A percentile compares a stretch with the other conserved stretches of the same genome.
phyloP scores from a whole-genome alignment of 2,113 vertebrate species.

The Abramis brama region DNA sequence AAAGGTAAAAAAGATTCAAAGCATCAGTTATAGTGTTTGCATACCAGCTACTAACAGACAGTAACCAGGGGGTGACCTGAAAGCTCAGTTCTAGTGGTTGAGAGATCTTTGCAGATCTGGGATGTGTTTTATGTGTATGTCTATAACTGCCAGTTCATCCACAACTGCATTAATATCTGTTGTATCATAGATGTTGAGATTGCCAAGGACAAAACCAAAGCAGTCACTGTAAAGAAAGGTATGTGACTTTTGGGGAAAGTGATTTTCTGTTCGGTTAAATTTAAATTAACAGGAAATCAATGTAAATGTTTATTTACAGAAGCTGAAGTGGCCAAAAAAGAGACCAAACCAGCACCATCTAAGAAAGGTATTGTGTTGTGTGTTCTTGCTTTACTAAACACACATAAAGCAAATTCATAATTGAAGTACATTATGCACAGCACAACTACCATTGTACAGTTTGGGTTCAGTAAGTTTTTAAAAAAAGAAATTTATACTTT shows the following conservation, averaged over 20 bases:
- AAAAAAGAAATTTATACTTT: no score
- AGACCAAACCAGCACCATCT: background rate
- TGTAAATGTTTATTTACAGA: background rate
- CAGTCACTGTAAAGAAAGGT: slow-evolving; percentile 37
- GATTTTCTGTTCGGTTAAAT: background rate
- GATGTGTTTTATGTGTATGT: background rate
- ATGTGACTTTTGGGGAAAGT: background rate
- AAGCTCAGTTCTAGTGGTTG: background rate
- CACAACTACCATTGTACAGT: background rate
- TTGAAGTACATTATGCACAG: background rate
- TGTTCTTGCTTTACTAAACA: background rate
- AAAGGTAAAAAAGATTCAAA: slow-evolving; percentile 10
- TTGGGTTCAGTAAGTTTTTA: background rate
- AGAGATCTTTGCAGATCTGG: background rate
- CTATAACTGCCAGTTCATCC: background rate
- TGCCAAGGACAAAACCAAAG: slow-evolving; percentile 35
- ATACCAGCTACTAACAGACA: background rate
- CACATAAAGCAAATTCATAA: background rate
- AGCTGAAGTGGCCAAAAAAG: slow-evolving; percentile 38
- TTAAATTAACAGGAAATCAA: background rate
- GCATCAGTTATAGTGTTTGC: background rate
- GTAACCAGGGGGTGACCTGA: background rate
- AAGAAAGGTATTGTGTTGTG: slow-evolving; percentile 6
- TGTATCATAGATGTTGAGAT: slow-evolving; percentile 37
- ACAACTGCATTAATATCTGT: background rate